Conservation (phyloP, 2,888 invertebrate species). For the Leptopilina drosophilae region DNA sequence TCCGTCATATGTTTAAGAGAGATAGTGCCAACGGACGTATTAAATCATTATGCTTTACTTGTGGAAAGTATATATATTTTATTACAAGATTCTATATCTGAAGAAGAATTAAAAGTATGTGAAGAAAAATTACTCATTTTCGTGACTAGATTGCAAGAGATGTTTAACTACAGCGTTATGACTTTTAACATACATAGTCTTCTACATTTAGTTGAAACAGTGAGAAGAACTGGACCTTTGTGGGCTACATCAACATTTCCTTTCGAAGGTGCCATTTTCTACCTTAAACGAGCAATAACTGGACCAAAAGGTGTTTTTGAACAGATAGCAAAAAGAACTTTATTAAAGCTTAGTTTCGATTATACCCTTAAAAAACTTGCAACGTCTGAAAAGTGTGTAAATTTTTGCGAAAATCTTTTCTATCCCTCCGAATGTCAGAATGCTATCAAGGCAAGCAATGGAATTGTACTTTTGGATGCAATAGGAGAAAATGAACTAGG, state of each 20-base stretch:
- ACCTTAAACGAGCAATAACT: conserved; percentile 35
- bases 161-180: conserved; percentile 27
- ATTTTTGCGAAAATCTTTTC: conserved; percentile 36
- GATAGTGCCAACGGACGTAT: neutral
- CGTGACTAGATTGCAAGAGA: neutral
- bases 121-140: conserved; percentile 27
- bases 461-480: conserved; percentile 10
- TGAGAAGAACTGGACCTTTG: conserved; percentile 41
- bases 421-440: conserved; percentile 11
- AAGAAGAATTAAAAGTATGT: conserved; percentile 21
- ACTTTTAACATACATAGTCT: conserved; percentile 44
- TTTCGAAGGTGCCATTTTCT: conserved; percentile 45
- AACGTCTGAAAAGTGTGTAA: conserved; percentile 10
- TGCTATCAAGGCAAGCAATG: neutral
- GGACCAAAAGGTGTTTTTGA: conserved; percentile 40
- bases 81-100: conserved; percentile 21
- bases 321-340: conserved; percentile 32
- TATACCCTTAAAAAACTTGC: conserved; percentile 26
- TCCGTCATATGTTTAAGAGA: conserved; percentile 41
- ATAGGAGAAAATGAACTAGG: conserved; percentile 4
- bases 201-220: conserved; percentile 38
- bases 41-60: conserved; percentile 10
- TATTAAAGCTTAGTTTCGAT: conserved; percentile 22
- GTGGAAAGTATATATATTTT: conserved; percentile 24
- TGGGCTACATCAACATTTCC: conserved; percentile 43